Base-by-base conservation (phyloP, 2,888 invertebrate species). In the Nymphalis urticae region DNA sequence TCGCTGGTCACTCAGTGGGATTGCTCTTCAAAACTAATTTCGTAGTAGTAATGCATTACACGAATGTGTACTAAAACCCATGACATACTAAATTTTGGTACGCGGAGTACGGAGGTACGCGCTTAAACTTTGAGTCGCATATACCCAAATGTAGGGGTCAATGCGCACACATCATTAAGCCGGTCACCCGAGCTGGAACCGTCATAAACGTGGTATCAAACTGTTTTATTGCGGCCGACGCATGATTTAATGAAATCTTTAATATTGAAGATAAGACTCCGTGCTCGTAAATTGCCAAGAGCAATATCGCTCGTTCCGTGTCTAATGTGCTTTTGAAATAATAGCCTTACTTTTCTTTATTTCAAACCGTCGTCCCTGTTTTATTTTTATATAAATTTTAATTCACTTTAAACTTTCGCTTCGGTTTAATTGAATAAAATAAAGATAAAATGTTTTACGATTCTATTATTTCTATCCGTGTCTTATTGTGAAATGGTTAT, bases 171-270 rank as follows among this genome's bases (percentile, higher is more conserved):
- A 86, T 90, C 90, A 89, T 90, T 90, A 91, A 86, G 78, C 83
- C 81, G 87, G 89, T 86, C 89, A 89, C 87, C 86, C 86, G 86
- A 86, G 80, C 84, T 83, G 80, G 77, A 73, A 76, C 78, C 81
- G 80, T 79, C 84, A 84, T 88, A 85, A 89, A 85, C 84, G 85
- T 85, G 89, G 86, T 89, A 89, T 91, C 91, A 92, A 90, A 90
- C 91, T 90, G 91, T 92, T 92, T 92, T 92, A 92, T 90, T 91
- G 86, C 89, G 79, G 77, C 79, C 77, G 75, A 79, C 79, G 83
- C 84, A 89, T 90, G 92, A 92, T 92, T 90, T 92, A 92, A 92
- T 92, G 91, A 92, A 92, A 91, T 91, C 88, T 89, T 89, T 92
- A 88, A 90, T 90, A 90, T 89, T 81, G 83, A 76, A 90, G 92